Conservation (phyloP, 2,113 vertebrate species). For the Neopipo cinnamomea region DNA sequence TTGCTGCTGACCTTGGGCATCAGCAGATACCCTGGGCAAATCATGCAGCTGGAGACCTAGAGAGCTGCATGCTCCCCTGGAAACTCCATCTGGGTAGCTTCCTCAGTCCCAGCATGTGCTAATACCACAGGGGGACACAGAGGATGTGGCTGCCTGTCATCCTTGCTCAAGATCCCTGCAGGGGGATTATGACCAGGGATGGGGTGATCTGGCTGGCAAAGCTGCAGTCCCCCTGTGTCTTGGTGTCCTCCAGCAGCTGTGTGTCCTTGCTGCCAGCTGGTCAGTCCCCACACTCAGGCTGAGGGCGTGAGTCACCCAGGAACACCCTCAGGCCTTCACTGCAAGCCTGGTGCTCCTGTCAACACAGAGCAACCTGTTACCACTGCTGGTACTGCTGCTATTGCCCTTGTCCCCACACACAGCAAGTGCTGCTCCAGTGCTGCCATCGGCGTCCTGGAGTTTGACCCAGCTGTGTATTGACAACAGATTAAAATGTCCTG, state of each 20-base stretch:
- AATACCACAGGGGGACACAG: neutral
- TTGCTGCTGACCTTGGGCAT: rapidly evolving
- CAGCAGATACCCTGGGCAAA: neutral
- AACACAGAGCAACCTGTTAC: rapidly evolving
- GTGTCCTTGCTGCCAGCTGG: neutral
- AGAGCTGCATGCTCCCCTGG: neutral
- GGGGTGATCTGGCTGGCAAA: too few species aligned
- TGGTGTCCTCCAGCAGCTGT: neutral
- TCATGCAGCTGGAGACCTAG: neutral
- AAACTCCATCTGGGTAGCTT: neutral
- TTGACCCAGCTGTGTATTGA: neutral
- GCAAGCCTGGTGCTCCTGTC: neutral
- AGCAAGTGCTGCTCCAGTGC: rapidly evolving
- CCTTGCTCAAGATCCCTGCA: neutral
- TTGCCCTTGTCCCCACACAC: neutral
- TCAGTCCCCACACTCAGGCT: neutral
- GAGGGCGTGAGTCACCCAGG: rapidly evolving
- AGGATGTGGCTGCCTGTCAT: rapidly evolving
- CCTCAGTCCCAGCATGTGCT: neutral
- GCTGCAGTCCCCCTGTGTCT: too few species aligned
- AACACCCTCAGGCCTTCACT: rapidly evolving
- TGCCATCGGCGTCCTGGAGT: neutral
- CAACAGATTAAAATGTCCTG: neutral
- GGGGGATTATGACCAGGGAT: neutral
- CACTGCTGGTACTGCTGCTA: neutral